phyloP scores from a whole-genome alignment of 2,113 vertebrate genomes.

The Chelonoidis abingdonii region DNA sequence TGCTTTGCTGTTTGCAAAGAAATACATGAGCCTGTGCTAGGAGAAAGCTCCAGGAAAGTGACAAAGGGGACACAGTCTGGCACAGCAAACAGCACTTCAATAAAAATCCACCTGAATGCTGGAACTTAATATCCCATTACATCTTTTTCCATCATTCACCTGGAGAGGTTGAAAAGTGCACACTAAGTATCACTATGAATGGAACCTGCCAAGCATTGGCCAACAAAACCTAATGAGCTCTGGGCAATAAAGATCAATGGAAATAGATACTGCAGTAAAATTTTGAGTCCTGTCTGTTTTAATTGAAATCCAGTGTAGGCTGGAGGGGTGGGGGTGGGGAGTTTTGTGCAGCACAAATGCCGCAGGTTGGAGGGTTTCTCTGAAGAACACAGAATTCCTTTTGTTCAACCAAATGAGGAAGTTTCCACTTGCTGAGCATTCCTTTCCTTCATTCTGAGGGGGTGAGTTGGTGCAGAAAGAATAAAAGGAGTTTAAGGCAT shows the following conservation, averaged over 20 bases:
- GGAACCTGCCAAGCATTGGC: background rate
- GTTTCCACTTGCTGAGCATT: background rate
- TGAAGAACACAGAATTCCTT: background rate
- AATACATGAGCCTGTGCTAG: background rate
- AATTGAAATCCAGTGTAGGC: background rate
- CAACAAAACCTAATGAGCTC: background rate
- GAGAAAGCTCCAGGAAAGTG: background rate
- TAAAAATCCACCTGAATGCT: background rate
- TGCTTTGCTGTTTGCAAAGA: background rate
- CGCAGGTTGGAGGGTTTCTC: background rate
- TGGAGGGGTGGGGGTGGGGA: no score
- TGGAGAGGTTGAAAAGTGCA: background rate
- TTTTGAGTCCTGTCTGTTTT: background rate
- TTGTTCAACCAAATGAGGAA: background rate
- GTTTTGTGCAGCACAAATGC: background rate
- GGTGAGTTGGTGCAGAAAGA: background rate
- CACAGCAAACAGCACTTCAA: background rate
- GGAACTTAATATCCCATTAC: background rate
- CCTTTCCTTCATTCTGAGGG: background rate
- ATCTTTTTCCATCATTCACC: background rate
- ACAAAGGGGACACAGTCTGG: background rate
- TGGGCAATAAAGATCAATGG: background rate
- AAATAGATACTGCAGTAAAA: background rate
- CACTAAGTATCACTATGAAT: background rate
- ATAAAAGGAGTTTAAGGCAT: background rate